These are phyloP conservation scores for Tigriopus japonicus DNA, from an alignment of 1,140 invertebrate genomes.

Conservation along the genomic window DNA sequence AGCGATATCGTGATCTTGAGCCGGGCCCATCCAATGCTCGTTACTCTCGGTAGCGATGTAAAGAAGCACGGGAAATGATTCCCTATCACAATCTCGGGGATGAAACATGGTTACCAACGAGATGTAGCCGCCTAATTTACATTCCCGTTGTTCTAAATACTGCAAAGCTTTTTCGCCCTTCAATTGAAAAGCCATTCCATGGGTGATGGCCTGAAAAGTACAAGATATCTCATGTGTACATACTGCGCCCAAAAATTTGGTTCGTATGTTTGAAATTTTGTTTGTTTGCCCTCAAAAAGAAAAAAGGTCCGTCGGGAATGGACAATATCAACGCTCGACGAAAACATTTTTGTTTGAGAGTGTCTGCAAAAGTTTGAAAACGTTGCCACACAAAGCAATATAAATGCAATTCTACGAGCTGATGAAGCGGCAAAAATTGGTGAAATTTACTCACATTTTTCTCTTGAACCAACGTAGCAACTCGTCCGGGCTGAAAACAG, in stretches of 20 bases:
- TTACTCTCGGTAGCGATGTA: background rate
- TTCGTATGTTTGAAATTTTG: no score
- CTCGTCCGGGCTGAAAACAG: slow-evolving; percentile 50
- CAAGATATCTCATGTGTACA: no score
- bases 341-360: no score
- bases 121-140: background rate
- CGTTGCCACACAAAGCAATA: no score
- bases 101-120: background rate
- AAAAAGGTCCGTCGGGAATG: no score
- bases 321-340: no score
- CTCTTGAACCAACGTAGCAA: slow-evolving; percentile 52
- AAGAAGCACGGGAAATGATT: background rate
- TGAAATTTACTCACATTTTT: slow-evolving; percentile 36
- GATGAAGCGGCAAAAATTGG: no score
- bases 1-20: background rate
- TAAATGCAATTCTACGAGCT: no score
- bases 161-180: background rate
- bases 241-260: no score
- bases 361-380: no score
- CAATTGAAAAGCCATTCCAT: background rate
- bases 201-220: background rate
- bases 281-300: no score
- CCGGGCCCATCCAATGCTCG: background rate
- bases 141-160: background rate
- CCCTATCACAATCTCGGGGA: background rate